Percentiles rank a stretch among this genome's conserved stretches.
Conservation (phyloP, 2,113 vertebrate genomes). For the Pionites leucogaster region DNA sequence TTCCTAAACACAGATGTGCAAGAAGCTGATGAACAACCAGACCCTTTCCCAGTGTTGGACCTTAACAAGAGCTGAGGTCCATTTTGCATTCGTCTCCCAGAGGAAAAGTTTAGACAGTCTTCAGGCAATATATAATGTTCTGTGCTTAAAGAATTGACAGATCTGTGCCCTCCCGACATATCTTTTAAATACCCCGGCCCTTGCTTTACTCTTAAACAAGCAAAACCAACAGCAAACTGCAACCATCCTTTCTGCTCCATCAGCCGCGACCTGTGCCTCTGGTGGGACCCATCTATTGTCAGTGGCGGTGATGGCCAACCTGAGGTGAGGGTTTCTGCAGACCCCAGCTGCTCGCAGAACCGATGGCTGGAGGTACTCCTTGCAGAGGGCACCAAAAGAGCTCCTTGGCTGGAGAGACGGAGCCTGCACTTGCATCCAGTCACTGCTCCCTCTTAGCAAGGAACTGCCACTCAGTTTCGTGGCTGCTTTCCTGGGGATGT, state of each 20-base stretch:
- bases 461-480: not conserved
- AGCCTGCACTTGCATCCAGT: not conserved
- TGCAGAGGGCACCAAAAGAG: not conserved
- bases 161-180: not conserved
- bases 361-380: not conserved
- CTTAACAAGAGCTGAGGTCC: not conserved
- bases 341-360: not conserved
- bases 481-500: not conserved
- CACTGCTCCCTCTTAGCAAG: not conserved
- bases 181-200: not conserved
- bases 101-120: not conserved
- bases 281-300: not conserved
- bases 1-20: not conserved
- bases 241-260: not conserved
- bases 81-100: not conserved
- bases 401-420: not conserved
- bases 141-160: not conserved
- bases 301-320: not conserved
- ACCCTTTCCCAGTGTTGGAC: not conserved
- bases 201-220: not conserved
- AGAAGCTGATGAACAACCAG: not conserved
- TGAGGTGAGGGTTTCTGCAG: not conserved
- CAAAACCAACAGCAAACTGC: not conserved
- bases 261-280: not conserved
- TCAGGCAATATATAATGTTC: not conserved